A percentile compares a stretch with the other conserved stretches of the same genome.
Conservation (phyloP, 2,113 vertebrate genomes). For the Bambusicola thoracicus region DNA sequence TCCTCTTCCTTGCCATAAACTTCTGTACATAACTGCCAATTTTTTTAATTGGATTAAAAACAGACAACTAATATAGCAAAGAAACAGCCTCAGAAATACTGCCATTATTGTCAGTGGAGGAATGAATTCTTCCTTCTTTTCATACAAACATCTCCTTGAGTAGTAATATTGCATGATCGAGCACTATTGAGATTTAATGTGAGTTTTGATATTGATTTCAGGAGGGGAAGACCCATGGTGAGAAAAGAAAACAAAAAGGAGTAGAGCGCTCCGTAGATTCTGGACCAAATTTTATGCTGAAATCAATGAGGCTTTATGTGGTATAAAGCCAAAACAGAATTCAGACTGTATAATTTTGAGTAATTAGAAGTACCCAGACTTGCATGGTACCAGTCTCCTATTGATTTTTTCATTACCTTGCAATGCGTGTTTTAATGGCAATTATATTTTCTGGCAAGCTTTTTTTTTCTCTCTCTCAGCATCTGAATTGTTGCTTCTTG, state of each 20-base stretch:
- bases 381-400: conserved; percentile 31
- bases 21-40: neutral
- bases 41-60: neutral
- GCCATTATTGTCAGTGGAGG: neutral
- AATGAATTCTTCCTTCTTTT: neutral
- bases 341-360: conserved; percentile 31
- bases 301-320: conserved; percentile 24
- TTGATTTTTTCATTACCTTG: conserved; percentile 66
- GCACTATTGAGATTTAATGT: neutral
- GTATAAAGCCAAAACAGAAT: conserved; percentile 23
- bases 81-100: neutral
- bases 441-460: conserved; percentile 59
- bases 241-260: neutral
- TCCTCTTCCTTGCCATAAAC: neutral
- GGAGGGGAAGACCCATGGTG: neutral
- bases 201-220: conserved; percentile 12
- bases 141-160: neutral
- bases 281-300: neutral
- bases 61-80: neutral
- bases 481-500: conserved; percentile 63
- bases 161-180: neutral
- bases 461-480: conserved; percentile 46
- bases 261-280: neutral
- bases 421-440: conserved; percentile 22
- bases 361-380: conserved; percentile 44